A percentile compares a stretch with the other conserved stretches of the same genome.
These are phyloP conservation scores for Thymelicus sylvestris DNA, from an alignment of 2,888 invertebrate genomes.

Conservation along the genomic window DNA sequence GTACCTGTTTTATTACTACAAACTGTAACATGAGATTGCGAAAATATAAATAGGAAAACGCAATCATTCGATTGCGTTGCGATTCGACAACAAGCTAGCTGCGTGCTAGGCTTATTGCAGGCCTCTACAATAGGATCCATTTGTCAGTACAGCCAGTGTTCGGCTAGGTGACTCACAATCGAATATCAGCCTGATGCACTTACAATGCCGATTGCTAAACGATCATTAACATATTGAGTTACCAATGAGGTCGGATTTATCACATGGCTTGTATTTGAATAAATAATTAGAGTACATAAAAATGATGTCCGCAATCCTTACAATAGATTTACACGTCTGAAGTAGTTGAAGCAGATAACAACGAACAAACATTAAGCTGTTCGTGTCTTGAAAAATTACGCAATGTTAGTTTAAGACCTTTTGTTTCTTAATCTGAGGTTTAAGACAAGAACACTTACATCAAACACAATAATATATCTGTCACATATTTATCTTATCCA, in stretches of 20 bases:
- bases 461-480: too few relatives aligned
- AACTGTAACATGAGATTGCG: not conserved
- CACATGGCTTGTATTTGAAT: too few relatives aligned
- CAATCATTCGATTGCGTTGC: not conserved
- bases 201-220: slow-evolving; percentile 11
- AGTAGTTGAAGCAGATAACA: too few relatives aligned
- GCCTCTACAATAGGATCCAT: slow-evolving; percentile 16
- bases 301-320: too few relatives aligned
- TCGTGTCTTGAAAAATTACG: too few relatives aligned
- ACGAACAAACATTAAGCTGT: too few relatives aligned
- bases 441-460: too few relatives aligned
- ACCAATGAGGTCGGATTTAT: not conserved
- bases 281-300: too few relatives aligned
- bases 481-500: too few relatives aligned
- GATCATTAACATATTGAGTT: slow-evolving; percentile 2
- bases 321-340: too few relatives aligned
- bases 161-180: slow-evolving; percentile 15
- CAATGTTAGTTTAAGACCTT: too few relatives aligned
- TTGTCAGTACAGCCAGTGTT: not conserved
- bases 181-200: slow-evolving; percentile 8
- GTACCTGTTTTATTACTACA: not conserved
- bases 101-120: slow-evolving; percentile 2
- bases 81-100: slow-evolving; percentile 1
- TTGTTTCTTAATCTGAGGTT: too few relatives aligned
- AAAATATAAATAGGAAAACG: not conserved